These are phyloP conservation scores for Tachuris rubrigastra DNA, from an alignment of 2,113 vertebrate species.

Conservation along the genomic window DNA sequence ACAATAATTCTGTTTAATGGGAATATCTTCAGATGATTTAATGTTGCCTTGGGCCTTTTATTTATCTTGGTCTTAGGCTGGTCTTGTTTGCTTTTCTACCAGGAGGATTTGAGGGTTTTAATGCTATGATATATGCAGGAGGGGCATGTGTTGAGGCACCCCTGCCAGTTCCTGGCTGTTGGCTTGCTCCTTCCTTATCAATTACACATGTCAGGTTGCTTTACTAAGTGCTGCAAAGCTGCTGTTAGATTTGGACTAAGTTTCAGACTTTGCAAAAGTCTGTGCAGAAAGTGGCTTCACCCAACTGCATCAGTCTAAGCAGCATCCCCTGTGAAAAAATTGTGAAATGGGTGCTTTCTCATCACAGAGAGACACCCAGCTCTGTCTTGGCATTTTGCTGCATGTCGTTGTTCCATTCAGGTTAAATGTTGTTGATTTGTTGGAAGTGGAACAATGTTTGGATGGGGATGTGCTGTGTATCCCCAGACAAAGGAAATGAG, in stretches of 20 bases:
- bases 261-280: neutral
- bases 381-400: neutral
- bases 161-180: neutral
- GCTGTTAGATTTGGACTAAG: neutral
- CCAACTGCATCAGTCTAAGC: neutral
- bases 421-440: neutral
- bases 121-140: neutral
- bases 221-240: neutral
- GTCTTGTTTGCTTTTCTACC: conserved; percentile 42
- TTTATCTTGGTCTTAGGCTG: neutral
- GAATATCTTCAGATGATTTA: conserved; percentile 60
- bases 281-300: neutral
- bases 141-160: neutral
- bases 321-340: neutral
- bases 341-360: neutral
- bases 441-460: neutral
- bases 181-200: neutral
- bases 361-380: rapidly evolving
- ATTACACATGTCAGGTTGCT: neutral
- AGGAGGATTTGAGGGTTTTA: conserved; percentile 7
- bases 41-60: conserved; percentile 31
- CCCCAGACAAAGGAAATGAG: neutral
- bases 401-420: neutral
- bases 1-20: conserved; percentile 63
- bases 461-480: neutral